These are phyloP conservation scores for Lepidotrigona ventralis DNA, from an alignment of 1,140 invertebrate species.

Conservation along the genomic window DNA sequence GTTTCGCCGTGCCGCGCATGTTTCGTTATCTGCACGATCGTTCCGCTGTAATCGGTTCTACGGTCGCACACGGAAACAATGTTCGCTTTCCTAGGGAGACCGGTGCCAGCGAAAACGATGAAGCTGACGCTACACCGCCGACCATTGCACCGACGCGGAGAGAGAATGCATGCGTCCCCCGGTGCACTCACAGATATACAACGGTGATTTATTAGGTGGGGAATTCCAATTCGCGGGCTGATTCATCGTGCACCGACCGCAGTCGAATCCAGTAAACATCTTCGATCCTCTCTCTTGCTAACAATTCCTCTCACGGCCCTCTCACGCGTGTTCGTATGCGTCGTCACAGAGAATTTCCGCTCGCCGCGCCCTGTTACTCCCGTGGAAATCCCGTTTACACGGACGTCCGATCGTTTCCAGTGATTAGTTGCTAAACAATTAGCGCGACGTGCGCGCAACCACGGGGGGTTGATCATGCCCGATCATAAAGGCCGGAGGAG, in stretches of 20 bases:
- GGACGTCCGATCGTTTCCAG: neutral
- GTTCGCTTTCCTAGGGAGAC: constrained; percentile 42
- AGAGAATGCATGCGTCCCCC: constrained; percentile 4
- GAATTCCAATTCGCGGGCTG: constrained; percentile 65
- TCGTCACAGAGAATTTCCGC: constrained; percentile 3
- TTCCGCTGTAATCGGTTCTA: constrained; percentile 37
- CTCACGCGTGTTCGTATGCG: neutral
- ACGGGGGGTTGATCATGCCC: neutral
- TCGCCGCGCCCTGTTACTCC: too few relatives aligned
- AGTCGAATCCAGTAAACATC: constrained; percentile 61
- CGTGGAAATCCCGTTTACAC: constrained; percentile 7
- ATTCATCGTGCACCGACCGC: constrained; percentile 48
- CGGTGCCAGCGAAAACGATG: constrained; percentile 3
- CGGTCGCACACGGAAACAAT: constrained; percentile 49
- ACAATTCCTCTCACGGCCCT: neutral
- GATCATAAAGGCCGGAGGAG: neutral
- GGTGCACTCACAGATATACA: constrained; percentile 49
- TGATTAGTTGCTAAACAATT: constrained; percentile 37
- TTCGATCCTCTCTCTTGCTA: constrained; percentile 45
- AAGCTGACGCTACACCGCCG: constrained; percentile 23
- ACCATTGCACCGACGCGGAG: constrained; percentile 28
- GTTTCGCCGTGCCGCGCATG: constrained; percentile 3
- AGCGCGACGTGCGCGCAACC: neutral
- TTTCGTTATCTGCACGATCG: constrained; percentile 42
- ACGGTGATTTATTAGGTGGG: constrained; percentile 66